Evolutionary conservation across 1,140 invertebrate species (phyloP).

Genomic region (Fopius arisanus): DNA sequence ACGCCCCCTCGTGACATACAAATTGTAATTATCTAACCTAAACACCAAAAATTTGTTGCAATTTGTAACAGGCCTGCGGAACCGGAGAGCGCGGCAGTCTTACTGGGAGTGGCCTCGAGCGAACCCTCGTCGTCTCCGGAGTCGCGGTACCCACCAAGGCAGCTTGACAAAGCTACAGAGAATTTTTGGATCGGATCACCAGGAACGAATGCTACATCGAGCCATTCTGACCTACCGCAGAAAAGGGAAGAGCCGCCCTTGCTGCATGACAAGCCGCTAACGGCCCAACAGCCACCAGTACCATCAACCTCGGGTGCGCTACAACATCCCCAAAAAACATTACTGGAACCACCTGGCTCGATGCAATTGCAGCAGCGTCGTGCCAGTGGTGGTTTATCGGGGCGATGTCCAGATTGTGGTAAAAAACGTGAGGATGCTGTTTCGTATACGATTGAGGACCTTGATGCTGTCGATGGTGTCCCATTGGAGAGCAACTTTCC

Average conservation of each 20-base stretch:
- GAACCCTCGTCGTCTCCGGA: constrained; percentile 65
- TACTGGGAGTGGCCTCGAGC: constrained; percentile 58
- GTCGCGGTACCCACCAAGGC: constrained; percentile 65
- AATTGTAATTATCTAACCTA: neutral
- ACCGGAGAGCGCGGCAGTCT: constrained; percentile 54
- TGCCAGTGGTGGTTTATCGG: constrained; percentile 30
- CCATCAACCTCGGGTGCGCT: constrained; percentile 46
- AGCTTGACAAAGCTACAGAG: constrained; percentile 65
- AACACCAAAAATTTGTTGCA: neutral
- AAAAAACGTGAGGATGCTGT: constrained; percentile 51
- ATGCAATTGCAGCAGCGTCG: constrained; percentile 38
- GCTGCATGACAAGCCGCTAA: constrained; percentile 58
- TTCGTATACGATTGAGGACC: constrained; percentile 59
- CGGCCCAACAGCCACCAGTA: constrained; percentile 37
- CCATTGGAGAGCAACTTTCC: constrained; percentile 45
- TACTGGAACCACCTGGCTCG: constrained; percentile 29
- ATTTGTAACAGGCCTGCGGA: constrained; percentile 52
- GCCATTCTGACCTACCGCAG: constrained; percentile 60
- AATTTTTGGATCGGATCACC: constrained; percentile 62
- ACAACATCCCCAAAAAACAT: constrained; percentile 19
- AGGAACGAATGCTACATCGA: constrained; percentile 62
- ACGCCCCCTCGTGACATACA: constrained; percentile 9
- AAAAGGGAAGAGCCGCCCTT: constrained; percentile 46
- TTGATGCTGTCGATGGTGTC: constrained; percentile 54
- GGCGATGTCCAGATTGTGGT: constrained; percentile 50